phyloP scores from a whole-genome alignment of 1,140 invertebrate genomes.

The Zaprionus tsacasi region DNA sequence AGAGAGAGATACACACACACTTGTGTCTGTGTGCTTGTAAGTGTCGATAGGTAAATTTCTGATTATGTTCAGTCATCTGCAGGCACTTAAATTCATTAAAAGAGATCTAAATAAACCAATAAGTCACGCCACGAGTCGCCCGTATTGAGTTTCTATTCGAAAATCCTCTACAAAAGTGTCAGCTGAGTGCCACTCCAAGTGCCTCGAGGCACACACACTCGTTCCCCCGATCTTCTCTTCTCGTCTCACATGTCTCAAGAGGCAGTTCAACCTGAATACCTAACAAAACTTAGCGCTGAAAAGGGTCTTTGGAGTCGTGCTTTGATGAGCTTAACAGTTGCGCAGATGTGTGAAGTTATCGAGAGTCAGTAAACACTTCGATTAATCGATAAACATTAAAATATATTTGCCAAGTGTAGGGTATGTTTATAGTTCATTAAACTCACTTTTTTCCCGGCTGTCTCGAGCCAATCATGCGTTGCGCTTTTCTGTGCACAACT shows the following conservation, averaged over 20 bases:
- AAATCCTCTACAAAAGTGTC: constrained; percentile 74
- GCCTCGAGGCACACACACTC: constrained; percentile 5
- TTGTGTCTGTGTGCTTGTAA: constrained; percentile 18
- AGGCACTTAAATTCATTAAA: constrained; percentile 78
- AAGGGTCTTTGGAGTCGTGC: constrained; percentile 26
- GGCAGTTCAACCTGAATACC: constrained; percentile 26
- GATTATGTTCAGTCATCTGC: constrained; percentile 73
- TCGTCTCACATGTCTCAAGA: constrained; percentile 14
- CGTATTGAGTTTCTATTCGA: constrained; percentile 76
- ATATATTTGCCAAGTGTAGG: background rate
- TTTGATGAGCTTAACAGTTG: constrained; percentile 40
- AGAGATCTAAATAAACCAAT: constrained; percentile 82
- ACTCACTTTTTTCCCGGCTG: background rate
- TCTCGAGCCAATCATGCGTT: constrained; percentile 4
- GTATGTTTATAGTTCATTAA: background rate
- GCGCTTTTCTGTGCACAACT: constrained; percentile 11
- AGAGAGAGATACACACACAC: background rate
- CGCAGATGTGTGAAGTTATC: constrained; percentile 24
- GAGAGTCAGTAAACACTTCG: background rate
- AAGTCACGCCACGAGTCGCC: constrained; percentile 77
- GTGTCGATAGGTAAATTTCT: constrained; percentile 52
- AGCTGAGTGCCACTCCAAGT: constrained; percentile 74
- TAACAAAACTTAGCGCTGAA: constrained; percentile 24
- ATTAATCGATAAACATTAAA: background rate
- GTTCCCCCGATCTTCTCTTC: background rate